Evolutionary conservation across 2,888 invertebrate species (phyloP), one percentile per base, ranked within the genome.

Genomic region (Ommatoiulus sabulosus): DNA sequence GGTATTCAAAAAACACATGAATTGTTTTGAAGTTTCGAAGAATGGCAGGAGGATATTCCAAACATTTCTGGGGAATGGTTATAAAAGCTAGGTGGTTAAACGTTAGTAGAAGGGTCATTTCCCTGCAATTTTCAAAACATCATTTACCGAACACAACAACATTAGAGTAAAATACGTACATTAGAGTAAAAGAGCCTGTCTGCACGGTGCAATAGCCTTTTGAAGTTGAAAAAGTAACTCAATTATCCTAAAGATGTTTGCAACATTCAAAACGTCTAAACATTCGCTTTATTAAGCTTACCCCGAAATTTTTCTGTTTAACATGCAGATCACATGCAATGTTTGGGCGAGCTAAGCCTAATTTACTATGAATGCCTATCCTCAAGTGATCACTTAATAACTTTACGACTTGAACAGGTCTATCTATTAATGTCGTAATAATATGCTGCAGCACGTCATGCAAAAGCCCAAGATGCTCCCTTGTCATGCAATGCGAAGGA

Each of bases 301-400:
- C 80, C 35, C 12, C 5, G 35, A 35, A 35, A 80, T 80, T 80
- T 80, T 35, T 35, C 80, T 35, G 80, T 80, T 80, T 80, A 80
- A 35, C 80, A 35, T 35, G 24, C 35, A 80, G 24, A 80, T 35
- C 57, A 10, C 80, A 80, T 80, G 12, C 35, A 35, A 80, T 80
- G 35, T 35, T 80, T 80, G 80, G 24, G 80, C 35, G 80, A 80
- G 80, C 15, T 80, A 80, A 80, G 80, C 24, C 80, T 80, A 80
- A 80, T 80, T 24, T 80, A 80, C 24, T 35, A 35, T 35, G 35
- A 80, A 80, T 80, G 80, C 15, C 80, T 80, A 80, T 35, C 35
- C 80, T 80, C 80, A 80, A 80, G 80, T 80, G 80, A 80, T 35
- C 80, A 80, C 80, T 80, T 80, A 35, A 80, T 80, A 57, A 57